Evolutionary conservation across 2,888 invertebrate species (phyloP).

Genomic region (Entomobrya proxima): DNA sequence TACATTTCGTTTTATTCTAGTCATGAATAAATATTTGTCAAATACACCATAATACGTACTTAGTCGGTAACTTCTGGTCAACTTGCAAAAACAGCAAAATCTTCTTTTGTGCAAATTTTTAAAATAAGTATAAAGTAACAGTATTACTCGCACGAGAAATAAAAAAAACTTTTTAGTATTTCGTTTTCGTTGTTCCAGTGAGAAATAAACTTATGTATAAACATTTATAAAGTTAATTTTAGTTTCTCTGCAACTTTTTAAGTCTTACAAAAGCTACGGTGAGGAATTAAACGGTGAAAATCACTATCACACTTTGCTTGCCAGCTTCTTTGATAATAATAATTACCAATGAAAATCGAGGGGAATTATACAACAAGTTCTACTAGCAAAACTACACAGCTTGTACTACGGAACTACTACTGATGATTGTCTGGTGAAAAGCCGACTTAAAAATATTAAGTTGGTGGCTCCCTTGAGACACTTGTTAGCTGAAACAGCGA

Average conservation of each 20-base stretch:
- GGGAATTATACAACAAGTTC: slow-evolving; percentile 51
- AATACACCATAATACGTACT: neutral
- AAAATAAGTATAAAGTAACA: too few relatives aligned
- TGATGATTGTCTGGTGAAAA: slow-evolving; percentile 45
- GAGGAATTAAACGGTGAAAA: slow-evolving; percentile 52
- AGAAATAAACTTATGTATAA: too few relatives aligned
- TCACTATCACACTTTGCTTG: slow-evolving; percentile 23
- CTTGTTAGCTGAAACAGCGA: slow-evolving; percentile 65
- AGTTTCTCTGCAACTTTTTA: slow-evolving; percentile 11
- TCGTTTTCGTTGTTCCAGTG: too few relatives aligned
- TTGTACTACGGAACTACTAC: neutral
- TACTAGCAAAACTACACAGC: neutral
- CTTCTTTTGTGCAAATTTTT: too few relatives aligned
- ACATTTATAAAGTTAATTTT: neutral
- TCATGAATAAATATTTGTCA: slow-evolving; percentile 61
- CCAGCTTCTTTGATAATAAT: neutral
- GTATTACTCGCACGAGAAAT: too few relatives aligned
- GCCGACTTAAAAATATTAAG: slow-evolving; percentile 65
- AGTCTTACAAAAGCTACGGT: neutral
- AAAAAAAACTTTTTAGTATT: too few relatives aligned
- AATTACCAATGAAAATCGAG: slow-evolving; percentile 58
- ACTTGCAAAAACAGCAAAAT: neutral
- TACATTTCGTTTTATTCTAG: slow-evolving; percentile 48
- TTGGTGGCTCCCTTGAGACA: slow-evolving; percentile 66
- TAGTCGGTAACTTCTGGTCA: slow-evolving; percentile 60